Conservation (phyloP, 2,113 vertebrate species). For the Triplophysa siluroides region DNA sequence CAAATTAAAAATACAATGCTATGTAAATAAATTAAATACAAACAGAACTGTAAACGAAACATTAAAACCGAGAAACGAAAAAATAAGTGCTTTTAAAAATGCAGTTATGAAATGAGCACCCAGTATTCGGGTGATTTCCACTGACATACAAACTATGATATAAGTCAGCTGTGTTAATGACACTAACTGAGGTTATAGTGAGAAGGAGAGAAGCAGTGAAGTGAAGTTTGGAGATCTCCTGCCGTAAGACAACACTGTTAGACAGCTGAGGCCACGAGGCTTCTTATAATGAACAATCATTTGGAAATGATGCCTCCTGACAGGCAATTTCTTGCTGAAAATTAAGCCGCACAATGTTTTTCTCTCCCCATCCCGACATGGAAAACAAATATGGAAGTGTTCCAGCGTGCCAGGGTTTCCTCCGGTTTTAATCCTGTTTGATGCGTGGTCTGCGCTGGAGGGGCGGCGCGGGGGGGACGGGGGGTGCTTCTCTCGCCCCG, state of each 20-base stretch:
- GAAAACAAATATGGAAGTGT: conserved; percentile 53
- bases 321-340: conserved; percentile 43
- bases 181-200: background rate
- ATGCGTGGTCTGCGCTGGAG: conserved; percentile 27
- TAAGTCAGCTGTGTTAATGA: background rate
- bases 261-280: conserved; percentile 6
- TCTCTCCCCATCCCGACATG: conserved; percentile 6
- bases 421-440: conserved; percentile 54
- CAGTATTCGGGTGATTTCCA: no score
- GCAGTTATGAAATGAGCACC: no score
- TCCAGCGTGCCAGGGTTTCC: conserved; percentile 46
- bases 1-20: no score
- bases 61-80: no score
- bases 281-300: conserved; percentile 37
- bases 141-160: no score
- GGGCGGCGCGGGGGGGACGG: background rate
- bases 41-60: no score
- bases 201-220: background rate
- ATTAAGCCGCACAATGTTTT: conserved; percentile 39
- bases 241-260: background rate
- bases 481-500: conserved; percentile 17
- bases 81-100: no score
- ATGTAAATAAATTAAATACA: no score
- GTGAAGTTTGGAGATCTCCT: background rate
- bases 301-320: conserved; percentile 42